These are phyloP conservation scores for Picathartes gymnocephalus DNA, from an alignment of 2,113 vertebrate genomes.

Conservation along the genomic window DNA sequence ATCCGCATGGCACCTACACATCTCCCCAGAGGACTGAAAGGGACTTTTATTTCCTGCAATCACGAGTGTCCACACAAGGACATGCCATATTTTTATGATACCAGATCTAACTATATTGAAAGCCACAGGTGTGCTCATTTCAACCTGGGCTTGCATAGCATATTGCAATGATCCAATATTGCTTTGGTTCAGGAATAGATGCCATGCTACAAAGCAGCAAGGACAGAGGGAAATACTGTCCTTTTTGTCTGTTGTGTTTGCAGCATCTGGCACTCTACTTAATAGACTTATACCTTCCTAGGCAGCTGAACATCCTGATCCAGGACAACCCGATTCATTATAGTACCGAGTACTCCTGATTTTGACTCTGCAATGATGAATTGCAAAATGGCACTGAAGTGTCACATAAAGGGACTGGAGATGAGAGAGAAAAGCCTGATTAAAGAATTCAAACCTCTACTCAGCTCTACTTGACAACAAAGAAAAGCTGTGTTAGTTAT, in stretches of 20 bases:
- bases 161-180: neutral
- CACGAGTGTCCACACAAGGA: neutral
- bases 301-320: neutral
- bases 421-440: neutral
- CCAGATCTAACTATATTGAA: neutral
- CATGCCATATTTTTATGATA: neutral
- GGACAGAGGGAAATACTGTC: neutral
- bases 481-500: neutral
- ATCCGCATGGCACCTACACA: neutral
- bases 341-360: neutral
- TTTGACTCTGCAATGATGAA: neutral
- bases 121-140: neutral
- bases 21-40: neutral
- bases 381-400: neutral
- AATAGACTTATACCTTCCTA: neutral
- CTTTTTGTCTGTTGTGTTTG: neutral
- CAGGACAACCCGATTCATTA: neutral
- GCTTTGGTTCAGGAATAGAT: neutral
- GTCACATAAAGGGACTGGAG: neutral
- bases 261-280: neutral
- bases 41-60: neutral
- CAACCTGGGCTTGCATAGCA: neutral
- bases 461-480: neutral
- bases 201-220: neutral
- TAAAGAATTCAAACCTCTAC: neutral